Conservation (phyloP, 2,113 vertebrate genomes). For the Hypanus sabinus region DNA sequence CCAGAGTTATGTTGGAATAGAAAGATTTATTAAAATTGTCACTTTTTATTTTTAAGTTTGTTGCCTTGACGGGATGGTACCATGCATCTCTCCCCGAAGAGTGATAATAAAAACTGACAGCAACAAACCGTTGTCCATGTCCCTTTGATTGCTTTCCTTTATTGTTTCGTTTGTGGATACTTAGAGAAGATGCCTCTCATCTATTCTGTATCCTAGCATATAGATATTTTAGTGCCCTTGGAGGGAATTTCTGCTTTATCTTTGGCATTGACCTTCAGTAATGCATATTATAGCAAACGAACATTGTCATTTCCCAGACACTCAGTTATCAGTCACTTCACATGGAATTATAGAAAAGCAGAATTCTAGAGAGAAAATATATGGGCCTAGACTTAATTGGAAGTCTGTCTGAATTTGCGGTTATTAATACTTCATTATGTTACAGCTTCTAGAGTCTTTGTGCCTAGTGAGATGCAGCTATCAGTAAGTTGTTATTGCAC, state of each 20-base stretch:
- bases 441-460: neutral
- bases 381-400: neutral
- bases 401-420: neutral
- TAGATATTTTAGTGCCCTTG: neutral
- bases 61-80: neutral
- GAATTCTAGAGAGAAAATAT: neutral
- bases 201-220: slow-evolving; percentile 2
- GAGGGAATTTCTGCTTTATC: neutral
- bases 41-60: neutral
- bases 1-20: neutral
- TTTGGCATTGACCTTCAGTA: neutral
- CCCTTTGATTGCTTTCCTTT: slow-evolving; percentile 3
- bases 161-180: neutral
- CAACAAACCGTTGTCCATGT: neutral
- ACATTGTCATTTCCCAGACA: neutral
- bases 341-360: neutral
- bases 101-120: slow-evolving; percentile 6
- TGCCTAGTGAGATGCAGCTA: neutral
- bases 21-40: slow-evolving; percentile 30
- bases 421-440: neutral
- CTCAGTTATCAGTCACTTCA: neutral
- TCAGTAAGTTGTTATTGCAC: neutral
- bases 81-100: neutral
- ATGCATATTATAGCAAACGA: neutral
- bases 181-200: slow-evolving; percentile 1